Evolutionary conservation across 2,888 invertebrate genomes (phyloP).

Genomic region (Venustoraphidia nigricollis): DNA sequence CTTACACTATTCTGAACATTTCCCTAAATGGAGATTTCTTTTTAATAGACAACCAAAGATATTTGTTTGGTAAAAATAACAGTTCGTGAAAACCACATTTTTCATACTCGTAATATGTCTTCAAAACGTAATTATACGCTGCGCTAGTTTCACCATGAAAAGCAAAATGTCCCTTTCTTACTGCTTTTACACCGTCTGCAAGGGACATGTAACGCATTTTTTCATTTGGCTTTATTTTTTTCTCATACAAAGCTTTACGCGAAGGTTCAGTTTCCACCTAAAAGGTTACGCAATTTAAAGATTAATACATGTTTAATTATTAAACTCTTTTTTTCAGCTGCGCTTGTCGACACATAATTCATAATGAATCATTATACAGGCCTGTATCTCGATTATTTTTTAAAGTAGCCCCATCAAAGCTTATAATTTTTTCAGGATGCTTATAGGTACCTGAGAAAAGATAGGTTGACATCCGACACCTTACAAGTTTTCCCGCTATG

Average conservation of each 20-base stretch:
- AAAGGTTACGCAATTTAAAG: slow-evolving; percentile 15
- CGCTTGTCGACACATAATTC: too few relatives aligned
- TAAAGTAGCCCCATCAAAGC: too few relatives aligned
- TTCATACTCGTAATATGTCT: slow-evolving; percentile 19
- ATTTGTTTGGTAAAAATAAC: too few relatives aligned
- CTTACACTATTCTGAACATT: too few relatives aligned
- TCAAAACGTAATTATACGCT: slow-evolving; percentile 17
- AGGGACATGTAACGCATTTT: slow-evolving; percentile 10
- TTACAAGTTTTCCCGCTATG: too few relatives aligned
- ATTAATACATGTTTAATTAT: neutral
- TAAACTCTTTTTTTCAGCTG: neutral
- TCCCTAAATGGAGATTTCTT: too few relatives aligned
- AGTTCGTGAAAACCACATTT: slow-evolving; percentile 19
- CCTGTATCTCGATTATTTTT: too few relatives aligned
- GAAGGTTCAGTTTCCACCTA: slow-evolving; percentile 17
- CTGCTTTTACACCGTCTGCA: slow-evolving; percentile 1
- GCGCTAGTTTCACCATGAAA: slow-evolving; percentile 17
- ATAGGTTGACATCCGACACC: too few relatives aligned
- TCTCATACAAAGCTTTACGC: slow-evolving; percentile 18
- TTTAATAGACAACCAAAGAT: too few relatives aligned
- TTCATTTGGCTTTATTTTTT: slow-evolving; percentile 19
- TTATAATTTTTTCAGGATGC: too few relatives aligned
- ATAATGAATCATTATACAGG: too few relatives aligned
- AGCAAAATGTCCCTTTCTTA: slow-evolving; percentile 9
- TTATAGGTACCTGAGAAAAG: too few relatives aligned